A percentile compares a stretch with the other conserved stretches of the same genome.
These are phyloP conservation scores for Myotis brandtii DNA, from an alignment of 2,113 vertebrate species.

Conservation along the genomic window DNA sequence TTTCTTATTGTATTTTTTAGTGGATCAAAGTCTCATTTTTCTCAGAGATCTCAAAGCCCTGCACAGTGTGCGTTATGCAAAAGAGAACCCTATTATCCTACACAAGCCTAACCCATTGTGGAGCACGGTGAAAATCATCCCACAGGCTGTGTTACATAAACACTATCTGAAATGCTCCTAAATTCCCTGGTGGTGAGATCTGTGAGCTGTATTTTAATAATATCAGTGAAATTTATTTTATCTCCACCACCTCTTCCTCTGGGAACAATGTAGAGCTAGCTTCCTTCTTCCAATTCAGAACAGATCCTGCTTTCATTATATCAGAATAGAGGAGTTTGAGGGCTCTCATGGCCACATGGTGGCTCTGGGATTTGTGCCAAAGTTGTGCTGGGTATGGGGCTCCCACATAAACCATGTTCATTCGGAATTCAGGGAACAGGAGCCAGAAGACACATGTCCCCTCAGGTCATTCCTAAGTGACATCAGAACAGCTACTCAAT, in stretches of 20 bases:
- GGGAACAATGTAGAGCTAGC: not conserved
- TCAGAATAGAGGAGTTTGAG: not conserved
- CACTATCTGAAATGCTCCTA: not conserved
- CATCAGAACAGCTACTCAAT: not conserved
- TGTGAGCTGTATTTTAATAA: conserved; percentile 23
- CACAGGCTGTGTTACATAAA: conserved; percentile 45
- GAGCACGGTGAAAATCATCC: conserved; percentile 8
- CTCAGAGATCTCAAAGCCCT: conserved; percentile 2
- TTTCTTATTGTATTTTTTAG: conserved; percentile 41
- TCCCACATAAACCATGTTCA: conserved; percentile 4
- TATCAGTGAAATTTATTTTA: conserved; percentile 52
- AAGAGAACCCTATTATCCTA: conserved; percentile 38
- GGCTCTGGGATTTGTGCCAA: conserved; percentile 50
- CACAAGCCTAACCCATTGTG: not conserved
- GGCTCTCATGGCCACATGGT: not conserved
- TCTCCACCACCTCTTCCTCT: not conserved
- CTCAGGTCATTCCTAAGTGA: not conserved
- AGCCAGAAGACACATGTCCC: not conserved
- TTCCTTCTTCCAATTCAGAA: not conserved
- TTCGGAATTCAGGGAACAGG: conserved; percentile 2
- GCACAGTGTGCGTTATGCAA: conserved; percentile 24
- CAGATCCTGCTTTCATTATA: not conserved
- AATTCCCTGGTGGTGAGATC: conserved; percentile 23
- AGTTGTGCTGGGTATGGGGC: not conserved
- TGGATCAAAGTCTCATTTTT: not conserved